Conservation (phyloP, 2,888 invertebrate species). For the Agriotes lineatus region DNA sequence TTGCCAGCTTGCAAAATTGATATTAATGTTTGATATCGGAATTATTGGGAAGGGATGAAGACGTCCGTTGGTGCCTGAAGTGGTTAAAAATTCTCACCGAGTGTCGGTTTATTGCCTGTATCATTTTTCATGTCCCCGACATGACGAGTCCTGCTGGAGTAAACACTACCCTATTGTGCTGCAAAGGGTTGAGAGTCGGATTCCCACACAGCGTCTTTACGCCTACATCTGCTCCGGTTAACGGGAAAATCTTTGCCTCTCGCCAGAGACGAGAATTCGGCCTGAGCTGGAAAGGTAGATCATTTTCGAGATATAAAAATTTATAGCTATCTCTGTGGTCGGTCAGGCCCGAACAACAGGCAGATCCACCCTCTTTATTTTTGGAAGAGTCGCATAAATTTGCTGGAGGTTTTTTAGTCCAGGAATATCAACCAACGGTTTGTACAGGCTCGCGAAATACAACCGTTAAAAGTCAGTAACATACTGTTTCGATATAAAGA, state of each 20-base stretch:
- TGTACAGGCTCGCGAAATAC: no score
- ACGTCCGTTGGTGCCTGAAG: not conserved
- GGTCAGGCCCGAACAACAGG: not conserved
- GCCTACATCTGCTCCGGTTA: conserved; percentile 49
- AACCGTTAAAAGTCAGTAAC: no score
- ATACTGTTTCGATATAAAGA: no score
- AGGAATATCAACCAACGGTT: no score
- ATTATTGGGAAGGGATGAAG: conserved; percentile 34
- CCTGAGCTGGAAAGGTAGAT: not conserved
- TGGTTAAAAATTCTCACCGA: not conserved
- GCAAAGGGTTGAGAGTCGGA: conserved; percentile 48
- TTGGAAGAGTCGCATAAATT: no score
- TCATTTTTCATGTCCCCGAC: conserved; percentile 31
- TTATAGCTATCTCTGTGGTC: not conserved
- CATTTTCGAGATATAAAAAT: conserved; percentile 11
- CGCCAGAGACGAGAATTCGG: not conserved
- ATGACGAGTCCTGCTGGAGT: conserved; percentile 27
- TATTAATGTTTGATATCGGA: conserved; percentile 57
- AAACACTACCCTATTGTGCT: conserved; percentile 33
- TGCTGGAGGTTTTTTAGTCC: no score
- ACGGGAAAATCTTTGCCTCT: conserved; percentile 20
- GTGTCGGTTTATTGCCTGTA: not conserved
- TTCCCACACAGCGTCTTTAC: conserved; percentile 49
- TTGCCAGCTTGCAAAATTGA: conserved; percentile 56
- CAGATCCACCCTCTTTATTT: not conserved